Evolutionary conservation across 2,888 invertebrate species (phyloP).

Genomic region (Mythimna impura): DNA sequence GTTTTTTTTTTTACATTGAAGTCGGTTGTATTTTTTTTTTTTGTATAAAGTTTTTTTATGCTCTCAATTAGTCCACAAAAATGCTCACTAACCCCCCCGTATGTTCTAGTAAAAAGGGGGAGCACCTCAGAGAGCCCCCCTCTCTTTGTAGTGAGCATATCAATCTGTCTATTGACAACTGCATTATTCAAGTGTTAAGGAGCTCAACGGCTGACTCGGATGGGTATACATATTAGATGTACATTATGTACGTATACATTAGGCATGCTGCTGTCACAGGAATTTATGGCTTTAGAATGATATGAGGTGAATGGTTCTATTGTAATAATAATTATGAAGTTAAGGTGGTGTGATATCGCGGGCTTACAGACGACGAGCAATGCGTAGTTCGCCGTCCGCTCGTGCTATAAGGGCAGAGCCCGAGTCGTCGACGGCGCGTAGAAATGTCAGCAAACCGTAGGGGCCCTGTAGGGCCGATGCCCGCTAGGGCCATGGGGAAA

Average conservation of each 20-base stretch:
- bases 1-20: too few relatives aligned
- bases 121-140: constrained; percentile 13
- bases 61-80: neutral
- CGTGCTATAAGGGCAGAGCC: too few relatives aligned
- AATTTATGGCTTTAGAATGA: constrained; percentile 20
- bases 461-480: too few relatives aligned
- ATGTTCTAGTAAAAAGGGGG: constrained; percentile 12
- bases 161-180: constrained; percentile 69
- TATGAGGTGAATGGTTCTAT: neutral
- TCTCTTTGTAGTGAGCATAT: constrained; percentile 62
- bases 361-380: too few relatives aligned
- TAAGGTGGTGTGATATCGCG: too few relatives aligned
- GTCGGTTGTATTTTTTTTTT: too few relatives aligned
- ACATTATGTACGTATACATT: neutral
- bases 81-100: constrained; percentile 15
- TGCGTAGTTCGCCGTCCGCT: too few relatives aligned
- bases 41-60: too few relatives aligned
- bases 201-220: constrained; percentile 27
- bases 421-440: too few relatives aligned
- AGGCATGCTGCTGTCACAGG: constrained; percentile 8
- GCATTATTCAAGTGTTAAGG: constrained; percentile 67
- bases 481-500: too few relatives aligned
- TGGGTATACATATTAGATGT: constrained; percentile 8
- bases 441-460: too few relatives aligned
- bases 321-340: neutral